Evolutionary conservation across 2,113 vertebrate genomes (phyloP), one percentile per base, ranked within the genome.

Genomic region (Atlantisia rogersi): DNA sequence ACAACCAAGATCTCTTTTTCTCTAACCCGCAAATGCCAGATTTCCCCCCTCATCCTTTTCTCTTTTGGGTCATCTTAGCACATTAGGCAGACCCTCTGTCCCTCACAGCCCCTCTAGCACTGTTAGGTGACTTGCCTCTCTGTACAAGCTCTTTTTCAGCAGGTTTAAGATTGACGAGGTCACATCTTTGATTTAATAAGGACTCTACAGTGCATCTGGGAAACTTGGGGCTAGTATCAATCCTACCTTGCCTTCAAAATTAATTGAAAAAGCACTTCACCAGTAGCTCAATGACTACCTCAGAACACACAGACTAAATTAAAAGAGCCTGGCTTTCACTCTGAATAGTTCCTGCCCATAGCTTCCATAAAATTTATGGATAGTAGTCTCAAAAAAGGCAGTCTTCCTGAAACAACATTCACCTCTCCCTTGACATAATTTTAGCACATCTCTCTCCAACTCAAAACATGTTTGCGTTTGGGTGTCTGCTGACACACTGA

Each of bases 211-310:
- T 88, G 20, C 53, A 60, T 22, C 79, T 96, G 60, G 68, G 39
- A 90, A 95, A 94, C 15, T 37, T 29, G 28, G 80, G 74, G 62
- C 13, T 60, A 82, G 25, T 88, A 85, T 93, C 65, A 91, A 39
- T 95, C n/a, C 24, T 71, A 65, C 2, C 55, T 64, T 90, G 40
- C 50, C 42, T 85, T 95, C 63, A 91, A 96, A 94, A 65, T 94
- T 93, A 90, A 79, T 79, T 89, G 75, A 58, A 88, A 94, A 95
- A 93, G 35, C 20, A 60, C 76, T 94, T 82, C 62, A 82, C 28
- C 63, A 62, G 39, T 74, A 59, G 20, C 26, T 94, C 1, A 0
- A 64, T 13, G 42, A 77, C 35, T 91, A 48, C 39, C 14, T 94
- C 65, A 71, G 15, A 94, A 81, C 39, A 86, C 15, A 50, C 16